These are phyloP conservation scores for Bugulina stolonifera DNA, from an alignment of 2,888 invertebrate species.

Conservation along the genomic window DNA sequence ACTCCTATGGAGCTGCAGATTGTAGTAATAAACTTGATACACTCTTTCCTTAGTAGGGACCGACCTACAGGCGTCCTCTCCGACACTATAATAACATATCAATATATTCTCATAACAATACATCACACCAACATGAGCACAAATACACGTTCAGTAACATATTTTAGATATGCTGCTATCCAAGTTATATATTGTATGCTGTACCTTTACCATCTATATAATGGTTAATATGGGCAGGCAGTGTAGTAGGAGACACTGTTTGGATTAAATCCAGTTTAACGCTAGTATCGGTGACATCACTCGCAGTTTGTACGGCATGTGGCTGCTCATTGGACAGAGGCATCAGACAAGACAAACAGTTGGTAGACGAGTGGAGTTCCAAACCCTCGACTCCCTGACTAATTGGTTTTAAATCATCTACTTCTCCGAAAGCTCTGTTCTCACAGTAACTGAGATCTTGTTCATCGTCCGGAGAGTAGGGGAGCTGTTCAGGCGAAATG, in stretches of 20 bases:
- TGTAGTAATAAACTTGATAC: slow-evolving; percentile 68
- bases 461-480: neutral
- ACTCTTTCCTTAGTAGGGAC: slow-evolving; percentile 57
- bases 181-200: too few relatives aligned
- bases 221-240: too few relatives aligned
- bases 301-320: too few relatives aligned
- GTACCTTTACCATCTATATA: too few relatives aligned
- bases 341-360: neutral
- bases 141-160: too few relatives aligned
- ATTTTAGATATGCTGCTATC: too few relatives aligned
- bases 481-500: neutral
- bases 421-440: neutral
- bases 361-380: slow-evolving; percentile 7
- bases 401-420: slow-evolving; percentile 13
- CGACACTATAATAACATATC: neutral
- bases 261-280: too few relatives aligned
- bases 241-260: too few relatives aligned
- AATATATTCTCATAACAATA: neutral
- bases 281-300: too few relatives aligned
- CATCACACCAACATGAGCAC: too few relatives aligned
- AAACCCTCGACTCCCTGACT: neutral
- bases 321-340: too few relatives aligned
- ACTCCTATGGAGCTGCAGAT: slow-evolving; percentile 73
- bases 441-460: neutral
- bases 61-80: neutral